phyloP scores from a whole-genome alignment of 23 tunicate genomes.

The Ascidia mentula region DNA sequence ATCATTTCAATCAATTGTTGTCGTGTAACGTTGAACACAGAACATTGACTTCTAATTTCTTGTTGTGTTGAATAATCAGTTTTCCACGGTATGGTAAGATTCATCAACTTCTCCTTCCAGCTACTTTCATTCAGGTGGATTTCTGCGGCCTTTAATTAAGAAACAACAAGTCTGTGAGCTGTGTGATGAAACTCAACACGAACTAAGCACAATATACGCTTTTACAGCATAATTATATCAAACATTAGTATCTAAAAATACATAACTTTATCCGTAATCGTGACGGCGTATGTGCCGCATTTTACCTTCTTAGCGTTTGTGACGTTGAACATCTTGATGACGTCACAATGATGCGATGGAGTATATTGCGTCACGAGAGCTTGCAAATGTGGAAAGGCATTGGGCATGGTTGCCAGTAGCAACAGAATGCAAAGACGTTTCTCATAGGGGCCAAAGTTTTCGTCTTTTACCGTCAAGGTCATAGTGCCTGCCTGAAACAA shows the following conservation, averaged over 20 bases:
- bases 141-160: neutral
- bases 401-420: slow-evolving; percentile 7
- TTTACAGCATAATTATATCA: no score
- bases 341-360: slow-evolving; percentile 12
- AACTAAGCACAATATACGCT: no score
- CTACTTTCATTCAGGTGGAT: neutral
- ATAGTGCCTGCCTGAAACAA: neutral
- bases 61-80: neutral
- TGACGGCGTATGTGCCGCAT: no score
- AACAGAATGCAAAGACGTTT: slow-evolving; percentile 15
- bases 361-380: slow-evolving; percentile 4
- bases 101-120: neutral
- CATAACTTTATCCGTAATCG: no score
- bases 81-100: neutral
- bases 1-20: neutral
- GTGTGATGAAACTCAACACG: no score
- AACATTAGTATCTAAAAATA: no score
- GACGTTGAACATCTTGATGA: neutral
- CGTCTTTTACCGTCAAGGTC: neutral
- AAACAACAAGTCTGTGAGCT: no score
- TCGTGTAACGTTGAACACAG: neutral
- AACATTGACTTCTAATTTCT: neutral
- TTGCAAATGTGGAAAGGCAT: neutral
- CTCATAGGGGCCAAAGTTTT: slow-evolving; percentile 1
- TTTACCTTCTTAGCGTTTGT: neutral